Conservation (phyloP, 2,113 vertebrate genomes). For the Ahaetulla prasina region DNA sequence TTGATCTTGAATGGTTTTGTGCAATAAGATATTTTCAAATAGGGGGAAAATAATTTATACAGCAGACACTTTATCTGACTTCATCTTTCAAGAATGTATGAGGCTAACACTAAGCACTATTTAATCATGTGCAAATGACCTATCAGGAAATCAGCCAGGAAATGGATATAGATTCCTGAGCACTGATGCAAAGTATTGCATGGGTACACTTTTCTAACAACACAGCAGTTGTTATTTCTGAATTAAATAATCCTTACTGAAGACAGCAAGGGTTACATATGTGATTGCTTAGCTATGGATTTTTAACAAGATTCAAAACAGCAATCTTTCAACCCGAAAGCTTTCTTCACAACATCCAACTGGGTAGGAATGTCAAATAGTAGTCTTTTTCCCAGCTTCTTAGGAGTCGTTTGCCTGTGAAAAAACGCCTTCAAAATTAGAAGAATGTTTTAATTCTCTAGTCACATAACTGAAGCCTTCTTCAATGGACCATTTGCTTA, state of each 20-base stretch:
- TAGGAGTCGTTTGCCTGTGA: not conserved
- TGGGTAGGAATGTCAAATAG: not conserved
- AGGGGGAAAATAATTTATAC: slow-evolving; percentile 56
- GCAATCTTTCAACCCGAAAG: not conserved
- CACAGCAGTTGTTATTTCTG: slow-evolving; percentile 23
- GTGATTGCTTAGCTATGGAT: not conserved
- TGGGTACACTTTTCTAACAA: slow-evolving; percentile 52
- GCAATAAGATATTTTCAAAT: slow-evolving; percentile 57
- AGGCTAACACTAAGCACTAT: slow-evolving; percentile 66
- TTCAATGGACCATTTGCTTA: not conserved
- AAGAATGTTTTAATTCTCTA: not conserved
- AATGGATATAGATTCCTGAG: slow-evolving; percentile 68
- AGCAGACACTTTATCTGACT: slow-evolving; percentile 54
- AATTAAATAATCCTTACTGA: slow-evolving; percentile 30
- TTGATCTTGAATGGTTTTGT: slow-evolving; percentile 55
- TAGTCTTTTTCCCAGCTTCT: not conserved
- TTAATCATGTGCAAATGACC: slow-evolving; percentile 65
- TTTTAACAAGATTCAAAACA: not conserved
- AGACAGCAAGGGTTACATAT: not conserved
- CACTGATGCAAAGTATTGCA: slow-evolving; percentile 56
- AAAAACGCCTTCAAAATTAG: not conserved
- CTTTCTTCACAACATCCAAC: not conserved
- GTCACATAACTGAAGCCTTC: not conserved
- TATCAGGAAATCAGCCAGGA: slow-evolving; percentile 65
- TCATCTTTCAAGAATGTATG: slow-evolving; percentile 72